Evolutionary conservation across 2,797 vertebrate species (phyloP).

Genomic region (Microctenopoma stevenorrisi): DNA sequence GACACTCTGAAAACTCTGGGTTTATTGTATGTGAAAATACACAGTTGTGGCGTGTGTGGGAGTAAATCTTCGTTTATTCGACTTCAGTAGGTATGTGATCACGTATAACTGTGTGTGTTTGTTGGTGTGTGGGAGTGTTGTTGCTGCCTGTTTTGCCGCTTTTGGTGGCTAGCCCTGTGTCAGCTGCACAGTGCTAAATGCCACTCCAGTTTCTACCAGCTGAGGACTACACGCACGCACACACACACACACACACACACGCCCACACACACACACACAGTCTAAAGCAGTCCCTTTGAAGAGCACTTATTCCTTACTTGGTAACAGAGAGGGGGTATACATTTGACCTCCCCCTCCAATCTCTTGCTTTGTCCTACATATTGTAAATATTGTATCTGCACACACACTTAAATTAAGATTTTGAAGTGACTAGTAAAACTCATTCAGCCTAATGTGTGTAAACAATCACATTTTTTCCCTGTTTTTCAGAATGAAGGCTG

Average conservation of each 20-base stretch:
- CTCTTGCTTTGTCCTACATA: conserved; percentile 29
- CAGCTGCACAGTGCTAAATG: conserved; percentile 80
- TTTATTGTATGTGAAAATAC: conserved; percentile 46
- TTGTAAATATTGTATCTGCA: conserved; percentile 13
- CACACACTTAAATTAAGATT: conserved; percentile 14
- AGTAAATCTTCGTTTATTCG: conserved; percentile 38
- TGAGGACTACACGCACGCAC: conserved; percentile 45
- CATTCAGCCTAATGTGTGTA: conserved; percentile 23
- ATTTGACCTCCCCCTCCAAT: conserved; percentile 53
- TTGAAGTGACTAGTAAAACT: conserved; percentile 17
- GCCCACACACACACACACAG: conserved; percentile 45
- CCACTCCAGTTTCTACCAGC: conserved; percentile 73
- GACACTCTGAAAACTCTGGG: conserved; percentile 41
- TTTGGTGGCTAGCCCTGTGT: conserved; percentile 59
- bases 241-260: conserved; percentile 38
- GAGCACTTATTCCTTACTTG: conserved; percentile 75
- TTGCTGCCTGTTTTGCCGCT: conserved; percentile 43
- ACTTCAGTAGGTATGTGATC: conserved; percentile 36
- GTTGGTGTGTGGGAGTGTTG: conserved; percentile 45
- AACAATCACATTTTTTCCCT: conserved; percentile 16
- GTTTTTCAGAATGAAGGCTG: conserved; percentile 79
- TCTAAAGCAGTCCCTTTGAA: conserved; percentile 41
- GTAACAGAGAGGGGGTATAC: conserved; percentile 66
- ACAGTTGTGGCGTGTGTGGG: conserved; percentile 38
- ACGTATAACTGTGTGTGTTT: conserved; percentile 39